phyloP scores from a whole-genome alignment of 2,888 invertebrate species.

The Leptodirus hochenwartii region DNA sequence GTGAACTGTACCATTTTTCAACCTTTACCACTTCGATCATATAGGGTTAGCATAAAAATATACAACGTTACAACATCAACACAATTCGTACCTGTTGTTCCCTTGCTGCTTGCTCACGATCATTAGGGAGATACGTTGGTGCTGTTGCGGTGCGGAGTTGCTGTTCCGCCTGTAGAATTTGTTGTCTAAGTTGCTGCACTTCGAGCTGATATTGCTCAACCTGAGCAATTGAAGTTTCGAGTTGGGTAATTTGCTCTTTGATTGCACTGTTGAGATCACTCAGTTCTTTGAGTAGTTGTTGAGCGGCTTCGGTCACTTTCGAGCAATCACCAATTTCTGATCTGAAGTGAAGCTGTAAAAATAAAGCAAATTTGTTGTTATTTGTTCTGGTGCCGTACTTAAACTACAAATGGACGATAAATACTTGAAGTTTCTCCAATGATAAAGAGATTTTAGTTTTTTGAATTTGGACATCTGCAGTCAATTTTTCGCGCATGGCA shows the following conservation, averaged over 20 bases:
- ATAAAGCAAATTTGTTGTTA: too few species aligned
- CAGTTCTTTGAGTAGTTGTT: conserved; percentile 48
- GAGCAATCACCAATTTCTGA: conserved; percentile 67
- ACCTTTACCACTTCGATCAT: background rate
- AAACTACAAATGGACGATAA: too few species aligned
- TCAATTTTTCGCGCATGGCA: conserved; percentile 66
- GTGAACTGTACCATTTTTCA: conserved; percentile 1
- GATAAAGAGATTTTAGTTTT: conserved; percentile 78
- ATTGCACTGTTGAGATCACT: conserved; percentile 44
- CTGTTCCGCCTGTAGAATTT: conserved; percentile 75
- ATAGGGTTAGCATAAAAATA: background rate
- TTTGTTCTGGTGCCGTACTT: background rate
- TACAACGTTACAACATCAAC: background rate
- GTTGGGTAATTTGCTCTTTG: conserved; percentile 41
- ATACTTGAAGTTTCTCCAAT: conserved; percentile 77
- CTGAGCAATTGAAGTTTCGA: conserved; percentile 63
- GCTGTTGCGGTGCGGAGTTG: conserved; percentile 66
- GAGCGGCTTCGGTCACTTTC: conserved; percentile 52
- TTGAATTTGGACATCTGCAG: conserved; percentile 75
- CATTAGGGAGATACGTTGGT: conserved; percentile 66
- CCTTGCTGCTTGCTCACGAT: conserved; percentile 60
- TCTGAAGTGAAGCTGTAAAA: conserved; percentile 64
- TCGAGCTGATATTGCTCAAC: conserved; percentile 79
- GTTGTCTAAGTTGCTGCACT: conserved; percentile 65
- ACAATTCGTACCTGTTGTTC: conserved; percentile 84